Evolutionary conservation across 1,140 invertebrate genomes (phyloP).

Genomic region (Lethrus apterus): DNA sequence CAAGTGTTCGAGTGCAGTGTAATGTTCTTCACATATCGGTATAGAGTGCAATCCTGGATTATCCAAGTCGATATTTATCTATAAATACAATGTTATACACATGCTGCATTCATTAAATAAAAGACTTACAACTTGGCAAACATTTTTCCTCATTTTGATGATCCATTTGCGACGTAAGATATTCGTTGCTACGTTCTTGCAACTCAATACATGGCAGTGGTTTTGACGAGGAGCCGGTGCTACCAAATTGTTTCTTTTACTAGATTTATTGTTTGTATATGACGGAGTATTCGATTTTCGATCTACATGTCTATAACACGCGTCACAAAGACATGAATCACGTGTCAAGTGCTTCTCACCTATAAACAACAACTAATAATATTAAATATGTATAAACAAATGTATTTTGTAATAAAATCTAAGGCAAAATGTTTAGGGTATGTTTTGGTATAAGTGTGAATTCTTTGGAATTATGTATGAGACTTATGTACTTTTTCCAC

Average conservation of each 20-base stretch:
- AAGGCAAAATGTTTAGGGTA: neutral
- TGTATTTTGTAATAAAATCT: neutral
- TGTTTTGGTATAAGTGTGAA: neutral
- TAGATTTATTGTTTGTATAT: conserved; percentile 42
- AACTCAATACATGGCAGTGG: conserved; percentile 55
- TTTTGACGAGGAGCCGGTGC: conserved; percentile 39
- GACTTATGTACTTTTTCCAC: too few relatives aligned
- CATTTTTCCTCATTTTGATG: conserved; percentile 59
- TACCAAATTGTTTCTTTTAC: conserved; percentile 30
- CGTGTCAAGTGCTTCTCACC: conserved; percentile 68
- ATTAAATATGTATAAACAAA: conserved; percentile 5
- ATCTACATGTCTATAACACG: conserved; percentile 75
- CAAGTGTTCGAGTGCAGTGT: conserved; percentile 57
- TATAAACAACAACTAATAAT: too few relatives aligned
- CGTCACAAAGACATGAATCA: conserved; percentile 77
- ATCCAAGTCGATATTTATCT: conserved; percentile 53
- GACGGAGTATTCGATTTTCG: conserved; percentile 62
- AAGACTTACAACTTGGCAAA: conserved; percentile 58
- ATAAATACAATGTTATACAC: conserved; percentile 20
- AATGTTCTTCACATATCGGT: conserved; percentile 55
- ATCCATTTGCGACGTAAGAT: conserved; percentile 71
- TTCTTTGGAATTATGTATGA: too few relatives aligned
- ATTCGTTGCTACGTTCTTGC: conserved; percentile 56
- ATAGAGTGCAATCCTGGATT: conserved; percentile 51
- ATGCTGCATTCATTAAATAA: neutral